Evolutionary conservation across 37 sponge, comb jelly and placozoan genomes (phyloP), one percentile per base, ranked within the genome.

Genomic region (Agelas oroides): DNA sequence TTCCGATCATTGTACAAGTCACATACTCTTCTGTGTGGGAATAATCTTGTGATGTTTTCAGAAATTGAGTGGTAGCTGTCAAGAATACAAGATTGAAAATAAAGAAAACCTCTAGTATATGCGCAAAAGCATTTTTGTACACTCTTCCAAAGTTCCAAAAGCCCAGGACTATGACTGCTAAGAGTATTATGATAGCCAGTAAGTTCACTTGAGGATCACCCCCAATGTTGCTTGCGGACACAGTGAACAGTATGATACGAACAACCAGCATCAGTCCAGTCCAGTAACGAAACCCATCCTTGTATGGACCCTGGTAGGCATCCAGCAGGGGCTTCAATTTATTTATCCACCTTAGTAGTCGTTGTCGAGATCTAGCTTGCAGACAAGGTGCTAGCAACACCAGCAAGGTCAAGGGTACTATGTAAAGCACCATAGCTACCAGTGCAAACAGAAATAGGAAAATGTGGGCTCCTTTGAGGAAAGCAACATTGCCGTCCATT

Each of bases 241-340:
- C 39, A 17, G 3, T 25, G 23, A 38, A 72, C 0, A 72, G 73
- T 38, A 37, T 21, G 1, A 72, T 21, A 3, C 73, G 73, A 23
- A 37, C 19, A 0, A 72, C 37, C 16, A 72, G 18, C 13, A 72
- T 34, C 18, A 72, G 0, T n/a, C 73, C 73, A n/a, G 73, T 20
- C 73, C 73, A 72, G 41, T 37, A 72, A 38, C 73, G 40, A 72
- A 37, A 72, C 0, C 52, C 16, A 23, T 72, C 73, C 41, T 72
- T 72, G 41, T 72, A 72, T 25, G 52, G 39, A 31, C 41, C 73
- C 16, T 24, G 37, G 36, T 72, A 72, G 1, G 39, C 40, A 35
- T 72, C 73, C 1, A 72, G 41, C 0, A 72, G 1, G 15, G 73
- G 73, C 67, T 66, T 66, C 30, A 66, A 28, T 16, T 66, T 66